A percentile compares a stretch with the other conserved stretches of the same genome.
These are phyloP conservation scores for Clarias laeviceps DNA, from an alignment of 2,797 vertebrate species.

Conservation along the genomic window DNA sequence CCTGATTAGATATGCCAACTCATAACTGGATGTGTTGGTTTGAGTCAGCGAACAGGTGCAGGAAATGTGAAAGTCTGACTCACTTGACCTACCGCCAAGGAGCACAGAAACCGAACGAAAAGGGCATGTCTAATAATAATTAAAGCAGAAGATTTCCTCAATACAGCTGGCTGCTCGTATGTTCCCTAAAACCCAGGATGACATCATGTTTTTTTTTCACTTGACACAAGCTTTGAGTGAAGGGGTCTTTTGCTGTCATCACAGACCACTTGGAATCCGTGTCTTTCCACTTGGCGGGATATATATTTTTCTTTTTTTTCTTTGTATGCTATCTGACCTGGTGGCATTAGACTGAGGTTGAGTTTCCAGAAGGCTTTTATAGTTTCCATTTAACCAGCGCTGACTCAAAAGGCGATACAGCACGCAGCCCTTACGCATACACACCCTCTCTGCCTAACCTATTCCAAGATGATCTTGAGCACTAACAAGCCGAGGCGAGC, in stretches of 20 bases:
- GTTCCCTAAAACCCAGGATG: slow-evolving; percentile 1
- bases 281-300: slow-evolving; percentile 20
- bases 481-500: slow-evolving; percentile 40
- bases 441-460: slow-evolving; percentile 48
- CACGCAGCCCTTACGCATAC: not conserved
- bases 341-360: slow-evolving; percentile 15
- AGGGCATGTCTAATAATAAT: slow-evolving; percentile 27
- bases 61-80: slow-evolving; percentile 50
- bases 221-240: slow-evolving; percentile 1
- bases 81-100: slow-evolving; percentile 14
- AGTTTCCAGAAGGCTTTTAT: not conserved
- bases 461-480: slow-evolving; percentile 48
- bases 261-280: not conserved
- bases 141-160: slow-evolving; percentile 3
- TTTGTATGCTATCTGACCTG: not conserved
- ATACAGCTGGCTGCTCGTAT: not conserved
- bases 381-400: slow-evolving; percentile 33
- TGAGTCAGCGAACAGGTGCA: slow-evolving; percentile 64
- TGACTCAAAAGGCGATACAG: not conserved
- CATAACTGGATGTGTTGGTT: slow-evolving; percentile 62
- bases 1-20: slow-evolving; percentile 37
- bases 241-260: slow-evolving; percentile 16
- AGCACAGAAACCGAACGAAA: slow-evolving; percentile 4
- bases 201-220: slow-evolving; percentile 1
- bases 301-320: not conserved